Conservation (phyloP, 35 echinoderm and acorn worm genomes). For the Heliocidaris tuberculata region DNA sequence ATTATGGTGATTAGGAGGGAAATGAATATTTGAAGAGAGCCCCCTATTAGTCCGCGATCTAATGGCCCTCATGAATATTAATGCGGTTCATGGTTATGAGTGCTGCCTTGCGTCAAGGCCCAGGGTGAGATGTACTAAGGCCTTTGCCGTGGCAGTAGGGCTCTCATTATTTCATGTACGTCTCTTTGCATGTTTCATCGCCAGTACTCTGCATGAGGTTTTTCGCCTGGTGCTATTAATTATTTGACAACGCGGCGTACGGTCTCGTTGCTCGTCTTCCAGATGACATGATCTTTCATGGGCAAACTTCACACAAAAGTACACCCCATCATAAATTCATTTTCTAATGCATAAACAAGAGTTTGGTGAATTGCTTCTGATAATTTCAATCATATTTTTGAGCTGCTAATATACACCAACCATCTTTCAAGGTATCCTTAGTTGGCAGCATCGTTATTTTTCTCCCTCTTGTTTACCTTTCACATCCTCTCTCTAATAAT, state of each 20-base stretch:
- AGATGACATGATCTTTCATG: slow-evolving; percentile 1
- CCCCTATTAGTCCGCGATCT: slow-evolving; percentile 8
- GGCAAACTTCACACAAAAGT: neutral
- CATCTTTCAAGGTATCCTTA: neutral
- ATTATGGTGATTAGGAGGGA: slow-evolving; percentile 52
- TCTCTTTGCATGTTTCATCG: neutral
- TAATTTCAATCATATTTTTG: neutral
- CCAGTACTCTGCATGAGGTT: neutral
- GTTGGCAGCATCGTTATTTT: too few relatives aligned
- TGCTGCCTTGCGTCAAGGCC: neutral
- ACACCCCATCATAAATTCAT: slow-evolving; percentile 17
- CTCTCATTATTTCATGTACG: slow-evolving; percentile 11
- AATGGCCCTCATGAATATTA: slow-evolving; percentile 50
- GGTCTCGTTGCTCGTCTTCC: neutral
- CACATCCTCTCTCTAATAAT: too few relatives aligned
- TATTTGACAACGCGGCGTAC: neutral
- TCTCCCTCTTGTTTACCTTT: neutral
- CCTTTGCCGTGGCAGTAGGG: neutral
- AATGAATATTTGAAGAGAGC: slow-evolving; percentile 48
- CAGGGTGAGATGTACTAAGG: slow-evolving; percentile 42
- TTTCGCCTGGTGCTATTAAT: slow-evolving; percentile 6
- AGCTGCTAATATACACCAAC: neutral
- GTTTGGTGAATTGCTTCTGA: neutral
- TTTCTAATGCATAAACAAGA: slow-evolving; percentile 18
- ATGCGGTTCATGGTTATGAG: slow-evolving; percentile 45